A percentile compares a stretch with the other conserved stretches of the same genome.
phyloP scores from a whole-genome alignment of 2,113 vertebrate genomes.

The Melanocharis versteri region DNA sequence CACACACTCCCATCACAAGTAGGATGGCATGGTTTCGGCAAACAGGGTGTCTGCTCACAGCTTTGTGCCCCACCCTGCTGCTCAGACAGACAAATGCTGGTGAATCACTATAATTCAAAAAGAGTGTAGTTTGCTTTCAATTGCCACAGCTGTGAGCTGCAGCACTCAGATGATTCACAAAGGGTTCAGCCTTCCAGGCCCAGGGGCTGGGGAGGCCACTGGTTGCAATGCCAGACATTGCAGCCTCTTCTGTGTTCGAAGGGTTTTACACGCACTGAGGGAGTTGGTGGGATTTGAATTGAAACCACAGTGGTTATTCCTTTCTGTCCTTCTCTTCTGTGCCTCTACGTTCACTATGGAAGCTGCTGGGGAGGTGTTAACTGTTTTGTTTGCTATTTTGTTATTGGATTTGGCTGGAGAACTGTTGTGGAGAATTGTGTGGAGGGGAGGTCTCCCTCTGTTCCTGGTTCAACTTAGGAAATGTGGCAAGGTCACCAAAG shows the following conservation, averaged over 20 bases:
- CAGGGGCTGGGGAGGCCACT: background rate
- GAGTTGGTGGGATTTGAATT: background rate
- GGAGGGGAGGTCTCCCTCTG: background rate
- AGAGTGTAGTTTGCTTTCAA: background rate
- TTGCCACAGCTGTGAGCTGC: background rate
- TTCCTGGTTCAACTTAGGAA: background rate
- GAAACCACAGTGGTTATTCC: background rate
- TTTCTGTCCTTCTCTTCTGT: background rate
- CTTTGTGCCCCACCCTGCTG: background rate
- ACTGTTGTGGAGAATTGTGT: background rate
- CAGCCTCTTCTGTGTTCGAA: background rate
- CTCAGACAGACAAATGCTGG: background rate
- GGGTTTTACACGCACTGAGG: background rate
- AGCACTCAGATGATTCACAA: background rate
- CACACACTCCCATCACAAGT: background rate
- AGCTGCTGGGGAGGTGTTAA: background rate
- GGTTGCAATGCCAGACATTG: background rate
- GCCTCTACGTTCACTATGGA: background rate
- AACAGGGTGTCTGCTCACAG: background rate
- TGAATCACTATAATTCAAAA: constrained; percentile 33
- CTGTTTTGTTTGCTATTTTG: background rate
- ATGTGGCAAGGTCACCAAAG: background rate
- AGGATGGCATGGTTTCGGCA: background rate
- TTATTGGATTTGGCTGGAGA: background rate
- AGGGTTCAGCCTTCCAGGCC: background rate